Evolutionary conservation across 2,888 invertebrate genomes (phyloP).

Genomic region (Ischnura elegans): DNA sequence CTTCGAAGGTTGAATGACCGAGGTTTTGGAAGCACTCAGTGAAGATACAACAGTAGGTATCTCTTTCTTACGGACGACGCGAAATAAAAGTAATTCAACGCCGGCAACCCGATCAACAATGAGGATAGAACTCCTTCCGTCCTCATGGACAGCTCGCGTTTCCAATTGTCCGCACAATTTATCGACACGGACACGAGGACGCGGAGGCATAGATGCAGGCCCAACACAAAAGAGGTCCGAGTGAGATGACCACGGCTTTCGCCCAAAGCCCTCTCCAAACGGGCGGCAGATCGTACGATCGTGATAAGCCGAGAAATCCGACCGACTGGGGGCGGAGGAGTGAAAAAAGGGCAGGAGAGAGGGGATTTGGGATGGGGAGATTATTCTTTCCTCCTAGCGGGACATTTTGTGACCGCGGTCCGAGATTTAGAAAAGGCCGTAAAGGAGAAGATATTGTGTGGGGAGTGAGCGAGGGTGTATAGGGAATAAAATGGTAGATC

Average conservation of each 20-base stretch:
- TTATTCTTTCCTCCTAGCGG: not conserved
- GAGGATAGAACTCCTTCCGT: no score
- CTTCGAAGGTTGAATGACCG: no score
- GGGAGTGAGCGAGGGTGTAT: not conserved
- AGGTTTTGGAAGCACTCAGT: no score
- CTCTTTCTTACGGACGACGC: no score
- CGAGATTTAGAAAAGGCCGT: slow-evolving; percentile 16
- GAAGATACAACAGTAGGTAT: no score
- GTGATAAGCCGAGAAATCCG: not conserved
- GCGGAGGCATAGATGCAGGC: not conserved
- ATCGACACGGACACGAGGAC: no score
- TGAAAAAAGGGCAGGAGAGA: not conserved
- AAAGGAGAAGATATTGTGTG: slow-evolving; percentile 27
- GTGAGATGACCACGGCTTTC: no score
- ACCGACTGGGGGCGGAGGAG: not conserved
- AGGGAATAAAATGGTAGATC: slow-evolving; percentile 5
- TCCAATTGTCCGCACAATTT: no score
- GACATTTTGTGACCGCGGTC: not conserved
- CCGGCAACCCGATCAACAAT: no score
- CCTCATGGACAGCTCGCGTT: no score
- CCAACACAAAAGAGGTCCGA: no score
- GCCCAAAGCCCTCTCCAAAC: not conserved
- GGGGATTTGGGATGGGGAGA: not conserved
- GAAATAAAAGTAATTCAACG: no score
- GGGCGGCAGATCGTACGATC: not conserved